Percentiles rank a stretch among this genome's conserved stretches.
phyloP scores from a whole-genome alignment of 2,888 invertebrate species.

The Tetheella fluctuosa region DNA sequence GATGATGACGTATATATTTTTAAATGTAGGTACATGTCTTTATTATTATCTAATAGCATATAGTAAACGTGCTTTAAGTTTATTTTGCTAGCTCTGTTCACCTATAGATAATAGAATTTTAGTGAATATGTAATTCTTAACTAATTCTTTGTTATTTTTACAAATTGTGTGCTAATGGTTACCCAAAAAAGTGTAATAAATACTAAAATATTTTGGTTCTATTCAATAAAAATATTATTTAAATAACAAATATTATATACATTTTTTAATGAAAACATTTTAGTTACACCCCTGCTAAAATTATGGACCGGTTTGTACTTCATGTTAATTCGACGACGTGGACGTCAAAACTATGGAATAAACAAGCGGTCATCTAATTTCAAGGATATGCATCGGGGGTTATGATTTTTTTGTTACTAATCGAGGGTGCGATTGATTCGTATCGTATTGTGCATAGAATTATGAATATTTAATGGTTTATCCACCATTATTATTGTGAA shows the following conservation, averaged over 20 bases:
- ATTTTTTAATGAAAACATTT: background rate
- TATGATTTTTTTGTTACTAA: slow-evolving; percentile 31
- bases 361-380: slow-evolving; percentile 8
- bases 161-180: too few relatives aligned
- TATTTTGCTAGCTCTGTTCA: too few relatives aligned
- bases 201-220: background rate
- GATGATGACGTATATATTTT: too few relatives aligned
- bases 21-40: too few relatives aligned
- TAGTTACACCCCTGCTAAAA: background rate
- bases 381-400: slow-evolving; percentile 16
- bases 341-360: slow-evolving; percentile 14
- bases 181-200: background rate
- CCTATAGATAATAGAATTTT: too few relatives aligned
- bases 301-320: background rate
- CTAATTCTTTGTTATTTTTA: too few relatives aligned
- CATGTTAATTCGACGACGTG: background rate
- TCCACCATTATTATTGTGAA: slow-evolving; percentile 61
- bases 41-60: too few relatives aligned
- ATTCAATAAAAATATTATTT: background rate
- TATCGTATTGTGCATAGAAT: slow-evolving; percentile 34
- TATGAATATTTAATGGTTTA: slow-evolving; percentile 75
- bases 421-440: slow-evolving; percentile 36
- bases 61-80: too few relatives aligned
- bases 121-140: too few relatives aligned
- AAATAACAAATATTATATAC: background rate